A percentile compares a stretch with the other conserved stretches of the same genome.
Conservation (phyloP, 2,113 vertebrate species). For the Oceanites oceanicus region DNA sequence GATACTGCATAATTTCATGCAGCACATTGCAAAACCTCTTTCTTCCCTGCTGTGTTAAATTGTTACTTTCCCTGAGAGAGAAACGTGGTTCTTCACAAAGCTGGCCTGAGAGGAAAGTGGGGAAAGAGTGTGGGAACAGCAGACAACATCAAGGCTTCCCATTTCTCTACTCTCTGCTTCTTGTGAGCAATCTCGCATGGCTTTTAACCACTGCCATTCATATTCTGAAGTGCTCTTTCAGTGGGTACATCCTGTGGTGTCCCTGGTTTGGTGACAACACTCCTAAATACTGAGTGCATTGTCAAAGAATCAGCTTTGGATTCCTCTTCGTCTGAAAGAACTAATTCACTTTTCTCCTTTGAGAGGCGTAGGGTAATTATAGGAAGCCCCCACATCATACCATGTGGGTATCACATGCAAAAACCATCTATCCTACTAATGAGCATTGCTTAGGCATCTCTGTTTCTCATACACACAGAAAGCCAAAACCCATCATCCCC, state of each 20-base stretch:
- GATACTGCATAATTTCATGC: background rate
- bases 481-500: background rate
- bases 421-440: background rate
- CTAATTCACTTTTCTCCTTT: slow-evolving; percentile 3
- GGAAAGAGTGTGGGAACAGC: background rate
- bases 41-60: slow-evolving; percentile 18
- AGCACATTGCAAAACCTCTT: background rate
- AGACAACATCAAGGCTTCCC: slow-evolving; percentile 8
- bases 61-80: background rate
- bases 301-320: background rate
- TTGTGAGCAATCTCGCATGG: background rate
- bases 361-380: background rate
- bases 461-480: background rate
- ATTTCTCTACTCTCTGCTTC: background rate
- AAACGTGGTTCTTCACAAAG: background rate
- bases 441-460: background rate
- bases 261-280: background rate
- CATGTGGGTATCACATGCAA: slow-evolving; percentile 64
- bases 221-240: slow-evolving; percentile 19
- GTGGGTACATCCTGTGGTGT: background rate
- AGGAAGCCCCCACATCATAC: background rate
- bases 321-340: slow-evolving; percentile 26
- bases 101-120: background rate
- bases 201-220: background rate
- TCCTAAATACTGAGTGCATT: slow-evolving; percentile 41